Evolutionary conservation across 37 sponge, comb jelly and placozoan genomes (phyloP).

Genomic region (Halichondria panicea): DNA sequence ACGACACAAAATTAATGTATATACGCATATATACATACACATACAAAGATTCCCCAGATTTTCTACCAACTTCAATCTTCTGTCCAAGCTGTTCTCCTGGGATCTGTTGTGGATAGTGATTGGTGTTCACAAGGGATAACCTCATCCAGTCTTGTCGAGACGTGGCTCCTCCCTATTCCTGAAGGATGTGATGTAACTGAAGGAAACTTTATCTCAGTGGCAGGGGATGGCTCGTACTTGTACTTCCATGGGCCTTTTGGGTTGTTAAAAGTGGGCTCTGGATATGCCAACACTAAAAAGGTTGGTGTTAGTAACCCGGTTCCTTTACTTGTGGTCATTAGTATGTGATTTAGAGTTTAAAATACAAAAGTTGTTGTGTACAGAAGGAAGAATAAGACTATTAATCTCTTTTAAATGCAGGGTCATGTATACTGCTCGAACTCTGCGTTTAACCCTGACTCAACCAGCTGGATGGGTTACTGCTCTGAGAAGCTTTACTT

Average conservation of each 20-base stretch:
- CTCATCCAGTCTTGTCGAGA: slow-evolving; percentile 35
- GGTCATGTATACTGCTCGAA: neutral
- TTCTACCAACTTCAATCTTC: slow-evolving; percentile 57
- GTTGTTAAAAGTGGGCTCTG: slow-evolving; percentile 74
- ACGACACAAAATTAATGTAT: neutral
- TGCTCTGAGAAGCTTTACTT: slow-evolving; percentile 59
- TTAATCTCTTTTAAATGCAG: neutral
- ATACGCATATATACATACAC: neutral
- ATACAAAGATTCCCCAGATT: slow-evolving; percentile 69
- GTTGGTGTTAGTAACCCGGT: slow-evolving; percentile 7
- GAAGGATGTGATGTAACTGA: neutral
- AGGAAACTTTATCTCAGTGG: slow-evolving; percentile 2
- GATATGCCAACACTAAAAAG: slow-evolving; percentile 75
- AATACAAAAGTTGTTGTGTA: too few relatives aligned
- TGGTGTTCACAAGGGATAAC: slow-evolving; percentile 65
- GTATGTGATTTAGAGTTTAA: neutral
- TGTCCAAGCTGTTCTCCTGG: slow-evolving; percentile 76
- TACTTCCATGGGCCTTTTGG: slow-evolving; percentile 68
- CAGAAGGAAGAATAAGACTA: neutral
- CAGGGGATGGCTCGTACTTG: slow-evolving; percentile 67
- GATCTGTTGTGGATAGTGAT: slow-evolving; percentile 36
- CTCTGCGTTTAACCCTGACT: neutral
- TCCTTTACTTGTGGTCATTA: neutral
- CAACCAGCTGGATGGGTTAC: slow-evolving; percentile 11
- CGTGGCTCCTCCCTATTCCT: slow-evolving; percentile 40